phyloP scores from a whole-genome alignment of 2,113 vertebrate genomes.

The Lophochroa leadbeateri region DNA sequence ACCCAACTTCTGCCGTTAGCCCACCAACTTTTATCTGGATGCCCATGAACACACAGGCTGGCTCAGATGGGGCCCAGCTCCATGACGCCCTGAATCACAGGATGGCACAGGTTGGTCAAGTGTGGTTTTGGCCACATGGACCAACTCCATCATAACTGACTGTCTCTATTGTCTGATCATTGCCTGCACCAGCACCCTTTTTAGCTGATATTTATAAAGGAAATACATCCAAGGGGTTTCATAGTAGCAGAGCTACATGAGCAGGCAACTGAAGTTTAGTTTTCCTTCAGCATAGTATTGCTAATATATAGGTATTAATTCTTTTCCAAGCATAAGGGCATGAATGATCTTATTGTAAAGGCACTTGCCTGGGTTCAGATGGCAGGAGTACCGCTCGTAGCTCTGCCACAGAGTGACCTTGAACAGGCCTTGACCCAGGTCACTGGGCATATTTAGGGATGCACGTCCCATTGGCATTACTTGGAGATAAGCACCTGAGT shows the following conservation, averaged over 20 bases:
- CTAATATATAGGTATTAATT: neutral
- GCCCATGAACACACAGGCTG: neutral
- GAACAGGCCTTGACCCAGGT: neutral
- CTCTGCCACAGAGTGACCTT: neutral
- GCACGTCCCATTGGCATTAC: neutral
- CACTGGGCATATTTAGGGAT: neutral
- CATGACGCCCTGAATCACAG: neutral
- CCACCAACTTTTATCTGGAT: neutral
- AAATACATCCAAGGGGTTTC: neutral
- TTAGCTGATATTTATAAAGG: neutral
- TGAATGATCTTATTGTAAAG: neutral
- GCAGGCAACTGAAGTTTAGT: neutral
- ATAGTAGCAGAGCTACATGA: neutral
- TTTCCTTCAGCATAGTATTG: neutral
- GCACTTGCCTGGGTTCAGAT: neutral
- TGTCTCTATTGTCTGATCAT: neutral
- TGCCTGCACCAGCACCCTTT: neutral
- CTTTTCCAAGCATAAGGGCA: neutral
- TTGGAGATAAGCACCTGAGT: neutral
- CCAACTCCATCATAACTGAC: rapidly evolving
- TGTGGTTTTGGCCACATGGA: neutral
- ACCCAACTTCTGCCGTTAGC: neutral
- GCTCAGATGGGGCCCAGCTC: rapidly evolving
- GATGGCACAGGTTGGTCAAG: neutral
- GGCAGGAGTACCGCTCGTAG: neutral